Conservation (phyloP, 2,113 vertebrate genomes). For the Proterorhinus semilunaris region DNA sequence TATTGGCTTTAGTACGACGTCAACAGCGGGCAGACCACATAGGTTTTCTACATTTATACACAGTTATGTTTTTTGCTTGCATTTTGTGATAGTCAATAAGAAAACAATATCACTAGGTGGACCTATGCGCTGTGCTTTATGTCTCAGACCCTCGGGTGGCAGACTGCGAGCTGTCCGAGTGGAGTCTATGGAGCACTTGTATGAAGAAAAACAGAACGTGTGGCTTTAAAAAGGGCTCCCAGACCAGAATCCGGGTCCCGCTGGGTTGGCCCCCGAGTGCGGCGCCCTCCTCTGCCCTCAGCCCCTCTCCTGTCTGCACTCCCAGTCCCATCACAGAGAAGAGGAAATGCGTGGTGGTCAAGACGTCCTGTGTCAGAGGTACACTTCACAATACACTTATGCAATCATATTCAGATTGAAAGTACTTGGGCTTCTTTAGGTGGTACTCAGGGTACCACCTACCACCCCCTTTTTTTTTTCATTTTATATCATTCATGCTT, state of each 20-base stretch:
- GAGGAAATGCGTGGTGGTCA: constrained; percentile 83
- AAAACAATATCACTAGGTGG: not conserved
- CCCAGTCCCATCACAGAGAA: constrained; percentile 79
- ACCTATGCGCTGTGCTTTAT: not conserved
- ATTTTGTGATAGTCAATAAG: not conserved
- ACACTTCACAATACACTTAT: constrained; percentile 44
- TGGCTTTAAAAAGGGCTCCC: constrained; percentile 90
- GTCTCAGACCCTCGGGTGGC: constrained; percentile 64
- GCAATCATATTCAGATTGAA: not conserved
- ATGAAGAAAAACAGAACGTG: constrained; percentile 92
- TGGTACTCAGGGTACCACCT: too few species aligned
- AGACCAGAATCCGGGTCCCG: constrained; percentile 82
- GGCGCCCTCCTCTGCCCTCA: constrained; percentile 46
- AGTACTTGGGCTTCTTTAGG: too few species aligned
- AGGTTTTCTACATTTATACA: not conserved
- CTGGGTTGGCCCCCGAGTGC: constrained; percentile 74
- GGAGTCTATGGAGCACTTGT: constrained; percentile 91
- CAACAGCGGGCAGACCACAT: not conserved
- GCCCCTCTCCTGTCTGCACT: constrained; percentile 75
- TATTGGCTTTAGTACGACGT: not conserved
- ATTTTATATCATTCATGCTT: too few species aligned
- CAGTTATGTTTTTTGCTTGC: not conserved
- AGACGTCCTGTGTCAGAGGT: constrained; percentile 84
- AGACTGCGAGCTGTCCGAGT: constrained; percentile 92
- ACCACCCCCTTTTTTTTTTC: too few species aligned